Evolutionary conservation across 2,113 vertebrate genomes (phyloP).

Genomic region (Megaceryle maxima): DNA sequence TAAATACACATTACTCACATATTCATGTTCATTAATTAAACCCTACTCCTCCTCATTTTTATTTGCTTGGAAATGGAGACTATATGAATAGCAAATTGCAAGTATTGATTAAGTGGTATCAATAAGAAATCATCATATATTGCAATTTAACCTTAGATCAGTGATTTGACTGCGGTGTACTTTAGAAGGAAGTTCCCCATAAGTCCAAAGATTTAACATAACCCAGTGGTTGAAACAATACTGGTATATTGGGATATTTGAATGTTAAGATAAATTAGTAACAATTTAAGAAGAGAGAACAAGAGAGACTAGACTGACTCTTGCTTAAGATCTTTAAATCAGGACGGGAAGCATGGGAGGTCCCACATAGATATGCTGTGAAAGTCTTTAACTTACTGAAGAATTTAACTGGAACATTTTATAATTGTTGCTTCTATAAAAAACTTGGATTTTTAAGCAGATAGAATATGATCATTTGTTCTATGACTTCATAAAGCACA

Average conservation of each 20-base stretch:
- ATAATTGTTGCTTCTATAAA: neutral
- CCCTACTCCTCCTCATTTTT: neutral
- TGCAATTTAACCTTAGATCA: neutral
- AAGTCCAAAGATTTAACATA: neutral
- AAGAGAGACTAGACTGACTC: neutral
- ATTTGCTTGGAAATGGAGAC: neutral
- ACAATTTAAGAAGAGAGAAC: neutral
- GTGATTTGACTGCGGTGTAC: neutral
- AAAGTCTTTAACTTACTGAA: neutral
- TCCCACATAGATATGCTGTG: neutral
- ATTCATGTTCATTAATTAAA: neutral
- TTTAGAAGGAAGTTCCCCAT: neutral
- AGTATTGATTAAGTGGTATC: neutral
- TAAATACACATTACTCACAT: neutral
- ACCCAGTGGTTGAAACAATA: neutral
- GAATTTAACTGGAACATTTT: neutral
- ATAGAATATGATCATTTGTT: neutral
- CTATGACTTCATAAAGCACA: neutral
- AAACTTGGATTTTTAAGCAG: neutral
- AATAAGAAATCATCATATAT: neutral
- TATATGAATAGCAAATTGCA: neutral
- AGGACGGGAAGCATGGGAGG: neutral
- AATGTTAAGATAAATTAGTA: neutral
- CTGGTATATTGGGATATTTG: neutral
- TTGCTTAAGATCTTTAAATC: neutral